Conservation (phyloP, 2,113 vertebrate species). For the Menidia beryllina region DNA sequence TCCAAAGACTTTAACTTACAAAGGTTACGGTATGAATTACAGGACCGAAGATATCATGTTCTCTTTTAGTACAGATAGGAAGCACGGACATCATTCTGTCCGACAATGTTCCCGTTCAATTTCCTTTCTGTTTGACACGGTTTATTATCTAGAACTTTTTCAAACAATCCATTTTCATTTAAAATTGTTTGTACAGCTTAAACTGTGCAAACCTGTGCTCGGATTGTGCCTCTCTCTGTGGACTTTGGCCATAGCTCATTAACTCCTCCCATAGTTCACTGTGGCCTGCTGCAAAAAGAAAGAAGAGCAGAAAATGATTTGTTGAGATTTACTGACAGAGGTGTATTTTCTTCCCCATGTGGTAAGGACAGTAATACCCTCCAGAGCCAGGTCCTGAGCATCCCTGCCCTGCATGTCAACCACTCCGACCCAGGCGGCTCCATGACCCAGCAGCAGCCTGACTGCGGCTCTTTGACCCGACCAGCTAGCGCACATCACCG, state of each 20-base stretch:
- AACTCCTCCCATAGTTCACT: constrained; percentile 80
- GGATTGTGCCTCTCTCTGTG: constrained; percentile 1
- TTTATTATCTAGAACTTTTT: no score
- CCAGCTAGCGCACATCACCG: constrained; percentile 88
- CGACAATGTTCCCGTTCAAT: no score
- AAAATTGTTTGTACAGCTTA: background rate
- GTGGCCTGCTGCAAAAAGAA: constrained; percentile 80
- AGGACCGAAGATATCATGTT: no score
- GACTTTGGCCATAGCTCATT: constrained; percentile 65
- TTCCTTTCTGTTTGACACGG: no score
- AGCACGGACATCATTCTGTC: no score
- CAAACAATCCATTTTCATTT: no score
- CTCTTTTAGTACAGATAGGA: no score
- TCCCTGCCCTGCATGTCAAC: constrained; percentile 87
- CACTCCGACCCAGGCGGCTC: constrained; percentile 89
- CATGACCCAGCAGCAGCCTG: constrained; percentile 80
- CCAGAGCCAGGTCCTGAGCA: constrained; percentile 83
- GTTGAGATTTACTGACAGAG: background rate
- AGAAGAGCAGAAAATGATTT: background rate
- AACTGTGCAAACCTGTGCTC: constrained; percentile 37
- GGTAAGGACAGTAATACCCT: constrained; percentile 41
- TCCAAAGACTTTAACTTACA: no score
- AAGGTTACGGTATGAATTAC: no score
- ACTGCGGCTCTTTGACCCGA: constrained; percentile 82
- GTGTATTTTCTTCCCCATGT: background rate